Base-by-base conservation (phyloP, 1,140 invertebrate species). In the Brachionus paranguensis region DNA sequence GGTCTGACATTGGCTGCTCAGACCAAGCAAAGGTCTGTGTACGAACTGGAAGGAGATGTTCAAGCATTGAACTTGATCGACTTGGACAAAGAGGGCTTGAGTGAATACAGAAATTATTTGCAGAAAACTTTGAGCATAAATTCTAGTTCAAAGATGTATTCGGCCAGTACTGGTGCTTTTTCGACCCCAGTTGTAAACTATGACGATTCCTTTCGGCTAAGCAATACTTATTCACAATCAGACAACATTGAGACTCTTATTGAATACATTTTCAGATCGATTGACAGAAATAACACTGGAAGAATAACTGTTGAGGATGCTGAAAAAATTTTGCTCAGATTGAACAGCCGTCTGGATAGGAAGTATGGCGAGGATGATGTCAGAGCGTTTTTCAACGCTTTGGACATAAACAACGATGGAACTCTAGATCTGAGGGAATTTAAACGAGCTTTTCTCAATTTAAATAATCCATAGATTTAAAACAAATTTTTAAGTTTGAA, bases 291-390 rank as follows among this genome's bases (percentile, higher is more conserved):
- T n/a, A 81, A 81, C n/a, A 65, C 4, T 68, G 78, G 78, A 12
- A 24, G 78, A 14, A 81, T 81, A 20, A 81, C 20, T 65, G 78
- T 81, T 29, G 78, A 68, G 43, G 78, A 81, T 37, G 78, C 64
- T 4, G 78, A 81, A 47, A 81, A 81, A 47, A 68, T 81, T 45
- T 37, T 81, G 24, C 37, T 81, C 29, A 41, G 78, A 64, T n/a
- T 81, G 11, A 81, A 81, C 20, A 81, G 78, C 47, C 78, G 78
- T 64, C 27, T 81, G 33, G 78, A 68, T 11, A 60, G 78, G 20
- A 60, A 47, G 5, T 81, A 81, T 65, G 78, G 78, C 14, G 78
- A 81, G 60, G 78, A 81, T 47, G 78, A 81, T 47, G 64, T 81
- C 0, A 43, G 64, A 68, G 41, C 78, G 3, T 81, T 81, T 81